These are phyloP conservation scores for Heliothis virescens DNA, from an alignment of 1,140 invertebrate genomes.

Conservation along the genomic window DNA sequence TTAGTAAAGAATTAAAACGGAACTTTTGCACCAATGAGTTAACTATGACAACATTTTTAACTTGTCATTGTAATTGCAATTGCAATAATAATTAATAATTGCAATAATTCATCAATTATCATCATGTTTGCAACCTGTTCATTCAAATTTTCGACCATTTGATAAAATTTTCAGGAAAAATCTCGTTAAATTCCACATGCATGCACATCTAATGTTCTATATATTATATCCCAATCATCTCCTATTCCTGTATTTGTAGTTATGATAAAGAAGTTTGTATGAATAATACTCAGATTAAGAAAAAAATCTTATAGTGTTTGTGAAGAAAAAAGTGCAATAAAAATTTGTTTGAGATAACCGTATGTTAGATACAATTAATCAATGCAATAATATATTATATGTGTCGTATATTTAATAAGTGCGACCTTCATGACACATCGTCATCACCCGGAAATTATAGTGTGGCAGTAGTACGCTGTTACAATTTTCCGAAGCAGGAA, in stretches of 20 bases:
- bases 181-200: background rate
- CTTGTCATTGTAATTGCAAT: too few relatives aligned
- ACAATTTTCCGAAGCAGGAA: conserved; percentile 84
- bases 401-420: conserved; percentile 63
- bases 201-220: too few relatives aligned
- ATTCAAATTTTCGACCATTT: too few relatives aligned
- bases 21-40: too few relatives aligned
- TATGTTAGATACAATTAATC: conserved; percentile 43
- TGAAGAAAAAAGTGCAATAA: background rate
- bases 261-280: too few relatives aligned
- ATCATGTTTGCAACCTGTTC: too few relatives aligned
- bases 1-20: too few relatives aligned
- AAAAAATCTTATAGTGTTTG: background rate
- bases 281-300: background rate
- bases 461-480: conserved; percentile 76
- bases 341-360: conserved; percentile 25
- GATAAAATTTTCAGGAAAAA: background rate
- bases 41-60: too few relatives aligned
- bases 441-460: conserved; percentile 79
- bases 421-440: conserved; percentile 73
- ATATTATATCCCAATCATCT: background rate
- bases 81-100: too few relatives aligned
- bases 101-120: too few relatives aligned
- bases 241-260: too few relatives aligned
- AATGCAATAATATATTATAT: conserved; percentile 55